Percentiles rank a stretch among this genome's conserved stretches.
These are phyloP conservation scores for Piscicola geometra DNA, from an alignment of 2,888 invertebrate species.

Conservation along the genomic window DNA sequence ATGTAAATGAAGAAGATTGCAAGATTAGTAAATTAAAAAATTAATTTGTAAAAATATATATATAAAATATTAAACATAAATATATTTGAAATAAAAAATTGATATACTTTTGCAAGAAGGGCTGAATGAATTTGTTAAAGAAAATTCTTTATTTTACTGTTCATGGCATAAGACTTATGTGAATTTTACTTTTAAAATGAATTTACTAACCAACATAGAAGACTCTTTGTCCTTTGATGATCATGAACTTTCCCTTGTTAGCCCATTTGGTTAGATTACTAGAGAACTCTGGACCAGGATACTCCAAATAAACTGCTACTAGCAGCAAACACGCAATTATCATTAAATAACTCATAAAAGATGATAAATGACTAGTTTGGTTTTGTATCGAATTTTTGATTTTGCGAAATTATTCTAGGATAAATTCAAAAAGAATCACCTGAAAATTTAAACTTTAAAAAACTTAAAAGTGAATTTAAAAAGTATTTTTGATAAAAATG, in stretches of 20 bases:
- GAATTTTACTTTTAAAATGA: not conserved
- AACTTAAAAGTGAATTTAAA: not conserved
- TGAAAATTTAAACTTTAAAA: not conserved
- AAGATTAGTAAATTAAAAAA: too few relatives aligned
- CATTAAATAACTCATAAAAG: not conserved
- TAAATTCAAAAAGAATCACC: not conserved
- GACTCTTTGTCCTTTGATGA: not conserved
- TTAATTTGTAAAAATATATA: too few relatives aligned
- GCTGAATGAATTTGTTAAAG: not conserved
- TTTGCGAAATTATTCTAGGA: not conserved
- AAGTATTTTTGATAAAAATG: too few relatives aligned
- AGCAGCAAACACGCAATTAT: not conserved
- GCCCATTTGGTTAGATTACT: not conserved
- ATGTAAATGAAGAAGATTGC: constrained; percentile 14
- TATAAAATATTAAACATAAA: too few relatives aligned
- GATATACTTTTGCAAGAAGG: not conserved
- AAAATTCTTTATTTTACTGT: not conserved
- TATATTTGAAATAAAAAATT: not conserved
- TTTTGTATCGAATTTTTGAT: not conserved
- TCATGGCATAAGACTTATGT: not conserved
- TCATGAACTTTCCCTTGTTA: constrained; percentile 23
- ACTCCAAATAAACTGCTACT: constrained; percentile 18
- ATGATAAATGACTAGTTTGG: not conserved
- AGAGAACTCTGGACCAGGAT: constrained; percentile 12
- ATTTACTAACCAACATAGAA: constrained; percentile 16